Conservation (phyloP, 2,113 vertebrate species). For the Pagrus major region DNA sequence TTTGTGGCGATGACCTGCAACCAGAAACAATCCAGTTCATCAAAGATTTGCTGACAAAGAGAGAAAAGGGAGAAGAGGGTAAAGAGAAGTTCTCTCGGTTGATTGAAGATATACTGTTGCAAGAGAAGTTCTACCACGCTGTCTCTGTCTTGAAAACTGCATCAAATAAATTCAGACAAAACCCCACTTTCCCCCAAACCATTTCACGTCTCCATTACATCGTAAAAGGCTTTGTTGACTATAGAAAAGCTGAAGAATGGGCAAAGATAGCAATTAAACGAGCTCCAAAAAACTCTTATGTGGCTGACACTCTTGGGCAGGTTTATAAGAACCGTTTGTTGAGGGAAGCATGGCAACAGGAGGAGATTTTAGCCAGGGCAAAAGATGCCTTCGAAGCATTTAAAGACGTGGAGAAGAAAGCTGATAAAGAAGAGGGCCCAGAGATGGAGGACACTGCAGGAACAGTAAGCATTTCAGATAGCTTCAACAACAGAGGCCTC, state of each 20-base stretch:
- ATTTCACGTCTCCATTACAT: conserved; percentile 63
- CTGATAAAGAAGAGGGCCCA: conserved; percentile 21
- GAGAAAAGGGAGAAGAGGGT: not conserved
- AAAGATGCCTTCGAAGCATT: conserved; percentile 24
- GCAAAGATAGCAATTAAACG: conserved; percentile 45
- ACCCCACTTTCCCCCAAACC: conserved; percentile 52
- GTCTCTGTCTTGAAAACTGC: conserved; percentile 19
- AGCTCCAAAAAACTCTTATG: conserved; percentile 54
- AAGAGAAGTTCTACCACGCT: fast-evolving
- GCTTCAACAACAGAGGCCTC: conserved; percentile 65
- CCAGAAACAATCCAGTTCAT: not conserved
- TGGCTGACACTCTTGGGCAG: conserved; percentile 73
- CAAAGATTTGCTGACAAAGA: conserved; percentile 62
- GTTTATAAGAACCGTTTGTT: conserved; percentile 57
- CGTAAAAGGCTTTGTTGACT: fast-evolving
- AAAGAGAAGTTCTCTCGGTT: conserved; percentile 56
- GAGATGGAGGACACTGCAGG: not conserved
- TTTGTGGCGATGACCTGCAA: not conserved
- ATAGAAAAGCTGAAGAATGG: conserved; percentile 31
- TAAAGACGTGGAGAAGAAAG: conserved; percentile 38
- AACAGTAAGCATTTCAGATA: not conserved
- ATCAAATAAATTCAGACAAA: not conserved
- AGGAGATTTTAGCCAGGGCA: not conserved
- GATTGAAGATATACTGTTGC: not conserved
- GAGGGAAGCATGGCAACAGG: fast-evolving